Base-by-base conservation (phyloP, 2,797 vertebrate species). In the Hydrolagus colliei region DNA sequence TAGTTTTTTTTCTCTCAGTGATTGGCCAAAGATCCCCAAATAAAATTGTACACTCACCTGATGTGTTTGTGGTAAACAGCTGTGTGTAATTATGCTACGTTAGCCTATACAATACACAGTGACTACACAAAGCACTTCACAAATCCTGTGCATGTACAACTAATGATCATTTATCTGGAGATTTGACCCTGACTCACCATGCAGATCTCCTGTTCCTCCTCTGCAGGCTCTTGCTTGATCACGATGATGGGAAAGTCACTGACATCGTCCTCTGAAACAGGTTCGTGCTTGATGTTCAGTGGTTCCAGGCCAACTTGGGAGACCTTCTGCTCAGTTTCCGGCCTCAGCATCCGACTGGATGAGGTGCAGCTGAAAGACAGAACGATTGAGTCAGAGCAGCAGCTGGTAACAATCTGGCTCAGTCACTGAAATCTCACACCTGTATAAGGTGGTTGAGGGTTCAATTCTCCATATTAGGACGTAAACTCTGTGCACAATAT, bases 221-320 rank as follows among this genome's bases (percentile, higher is more conserved):
- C 79, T 16, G 93, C 91, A 0, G 86, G 89, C 88, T 93, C 94
- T 88, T 95, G 93, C 88, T 95, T 95, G 87, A 95, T 93, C 27
- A 92, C 88, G 86, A 95, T 93, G 72, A 94, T 85, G 62, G 94
- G 94, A 87, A 94, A 95, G 90, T 95, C 94, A 1, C 92, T 93
- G 80, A 89, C 91, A 86, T 94, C 92, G 10, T 89, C 92, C 4
- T 92, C 86, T 35, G 89, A 27, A 11, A 85, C 90, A 35, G 92
- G 87, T 86, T 95, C 94, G 86, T 94, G 93, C 86, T 95, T 95
- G 88, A 95, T 94, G 88, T 87, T 90, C 88, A 95, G 94, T 0
- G 94, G 93, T 76, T 95, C 94, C 89, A 95, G 88, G 91, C 94
- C 92, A 52, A 95, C 94, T 11, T 94, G 90, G 0, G 94, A 93